Conservation (phyloP, 2,797 vertebrate species). For the Sparus aurata region DNA sequence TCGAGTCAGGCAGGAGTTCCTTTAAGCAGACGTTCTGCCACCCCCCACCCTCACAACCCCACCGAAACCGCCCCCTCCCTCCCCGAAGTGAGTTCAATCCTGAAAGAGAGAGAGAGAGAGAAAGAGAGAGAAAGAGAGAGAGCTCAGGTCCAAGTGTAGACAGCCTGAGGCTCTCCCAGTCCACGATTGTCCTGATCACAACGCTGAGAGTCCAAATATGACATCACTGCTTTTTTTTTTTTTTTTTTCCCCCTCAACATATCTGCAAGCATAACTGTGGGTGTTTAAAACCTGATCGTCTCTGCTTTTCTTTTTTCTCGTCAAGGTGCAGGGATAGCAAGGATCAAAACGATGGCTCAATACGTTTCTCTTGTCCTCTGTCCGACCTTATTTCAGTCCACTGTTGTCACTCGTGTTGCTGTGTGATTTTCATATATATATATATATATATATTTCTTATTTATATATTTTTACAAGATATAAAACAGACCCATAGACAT, state of each 20-base stretch:
- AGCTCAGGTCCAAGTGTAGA: constrained; percentile 52
- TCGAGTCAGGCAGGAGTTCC: constrained; percentile 58
- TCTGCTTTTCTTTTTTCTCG: constrained; percentile 17
- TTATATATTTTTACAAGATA: constrained; percentile 88
- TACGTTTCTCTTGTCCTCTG: constrained; percentile 57
- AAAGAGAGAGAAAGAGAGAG: constrained; percentile 39
- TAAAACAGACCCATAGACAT: constrained; percentile 81
- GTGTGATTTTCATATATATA: constrained; percentile 46
- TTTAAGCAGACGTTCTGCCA: constrained; percentile 14
- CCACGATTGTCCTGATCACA: constrained; percentile 79
- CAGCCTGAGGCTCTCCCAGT: constrained; percentile 47
- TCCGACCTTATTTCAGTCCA: constrained; percentile 68
- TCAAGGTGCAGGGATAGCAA: constrained; percentile 52
- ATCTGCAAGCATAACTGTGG: constrained; percentile 50
- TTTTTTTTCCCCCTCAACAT: constrained; percentile 10
- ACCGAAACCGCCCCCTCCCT: constrained; percentile 9
- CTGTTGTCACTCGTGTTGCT: constrained; percentile 52
- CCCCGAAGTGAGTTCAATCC: constrained; percentile 56
- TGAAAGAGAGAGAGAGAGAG: constrained; percentile 51
- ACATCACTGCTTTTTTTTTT: constrained; percentile 53
- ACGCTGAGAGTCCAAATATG: constrained; percentile 63
- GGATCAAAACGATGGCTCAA: constrained; percentile 74
- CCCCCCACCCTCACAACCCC: no score
- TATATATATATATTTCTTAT: constrained; percentile 78
- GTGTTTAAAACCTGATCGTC: constrained; percentile 62